Conservation (phyloP, 2,113 vertebrate genomes). For the Hoplias malabaricus region DNA sequence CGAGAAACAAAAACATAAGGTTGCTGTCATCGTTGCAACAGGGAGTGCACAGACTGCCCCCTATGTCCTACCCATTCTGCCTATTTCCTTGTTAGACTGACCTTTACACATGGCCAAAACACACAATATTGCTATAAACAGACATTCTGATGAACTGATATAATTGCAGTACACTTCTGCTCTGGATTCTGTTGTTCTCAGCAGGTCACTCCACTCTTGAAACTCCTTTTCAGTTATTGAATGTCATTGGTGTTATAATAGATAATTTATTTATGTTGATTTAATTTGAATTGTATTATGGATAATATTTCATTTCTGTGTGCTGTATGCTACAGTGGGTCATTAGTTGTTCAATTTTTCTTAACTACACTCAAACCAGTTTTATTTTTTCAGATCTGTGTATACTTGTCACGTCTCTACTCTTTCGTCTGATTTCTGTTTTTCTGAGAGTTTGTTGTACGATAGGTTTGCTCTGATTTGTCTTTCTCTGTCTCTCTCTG, state of each 20-base stretch:
- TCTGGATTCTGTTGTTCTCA: not conserved
- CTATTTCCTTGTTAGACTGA: not conserved
- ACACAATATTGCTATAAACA: not conserved
- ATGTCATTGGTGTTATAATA: conserved; percentile 53
- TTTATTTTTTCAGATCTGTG: conserved; percentile 36
- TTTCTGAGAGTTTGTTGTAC: conserved; percentile 27
- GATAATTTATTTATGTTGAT: conserved; percentile 42
- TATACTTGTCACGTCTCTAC: conserved; percentile 43
- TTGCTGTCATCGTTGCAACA: not conserved
- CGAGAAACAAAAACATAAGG: not conserved
- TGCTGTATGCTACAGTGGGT: conserved; percentile 55
- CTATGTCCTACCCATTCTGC: not conserved
- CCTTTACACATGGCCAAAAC: not conserved
- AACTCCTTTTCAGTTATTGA: conserved; percentile 7
- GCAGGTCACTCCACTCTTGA: not conserved
- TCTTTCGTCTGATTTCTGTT: conserved; percentile 28
- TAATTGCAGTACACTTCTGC: not conserved
- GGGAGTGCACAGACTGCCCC: too few relatives aligned
- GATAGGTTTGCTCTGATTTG: conserved; percentile 12
- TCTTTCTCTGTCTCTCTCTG: conserved; percentile 32
- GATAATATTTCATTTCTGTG: conserved; percentile 60
- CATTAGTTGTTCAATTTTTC: conserved; percentile 23
- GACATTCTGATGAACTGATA: not conserved
- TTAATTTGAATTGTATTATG: conserved; percentile 21
- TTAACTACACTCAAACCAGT: conserved; percentile 34